Conservation (phyloP, 2,797 vertebrate species). For the Amblyopsis hoosieri region DNA sequence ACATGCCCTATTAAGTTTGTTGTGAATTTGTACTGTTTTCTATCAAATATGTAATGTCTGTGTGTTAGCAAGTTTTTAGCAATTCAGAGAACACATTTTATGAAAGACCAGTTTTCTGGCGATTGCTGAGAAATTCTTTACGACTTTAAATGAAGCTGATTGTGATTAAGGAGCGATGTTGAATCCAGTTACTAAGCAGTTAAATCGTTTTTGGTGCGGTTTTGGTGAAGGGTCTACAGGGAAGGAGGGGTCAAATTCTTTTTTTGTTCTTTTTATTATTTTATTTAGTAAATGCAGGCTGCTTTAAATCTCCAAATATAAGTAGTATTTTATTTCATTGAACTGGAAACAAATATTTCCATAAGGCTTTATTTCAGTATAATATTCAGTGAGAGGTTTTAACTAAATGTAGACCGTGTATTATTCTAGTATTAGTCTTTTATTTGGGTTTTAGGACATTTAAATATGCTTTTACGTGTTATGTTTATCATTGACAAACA, state of each 20-base stretch:
- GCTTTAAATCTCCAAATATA: constrained; percentile 2
- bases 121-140: constrained; percentile 59
- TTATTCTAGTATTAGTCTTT: no score
- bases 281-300: constrained; percentile 1
- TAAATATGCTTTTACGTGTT: no score
- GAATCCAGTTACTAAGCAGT: constrained; percentile 37
- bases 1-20: constrained; percentile 32
- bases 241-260: no score
- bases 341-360: not conserved
- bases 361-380: not conserved
- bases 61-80: no score
- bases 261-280: not conserved
- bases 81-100: constrained; percentile 25
- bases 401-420: no score
- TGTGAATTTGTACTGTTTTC: constrained; percentile 26
- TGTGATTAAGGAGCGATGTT: constrained; percentile 38
- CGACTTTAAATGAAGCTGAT: constrained; percentile 58
- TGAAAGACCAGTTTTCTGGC: constrained; percentile 36
- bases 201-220: not conserved
- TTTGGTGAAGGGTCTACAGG: no score
- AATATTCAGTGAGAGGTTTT: not conserved
- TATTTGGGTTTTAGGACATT: no score
- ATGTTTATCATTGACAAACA: no score
- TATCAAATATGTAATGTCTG: constrained; percentile 5
- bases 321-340: constrained; percentile 2